Percentiles rank a stretch among this genome's conserved stretches.
Evolutionary conservation across 2,113 vertebrate genomes (phyloP).

Genomic region (Puma concolor): DNA sequence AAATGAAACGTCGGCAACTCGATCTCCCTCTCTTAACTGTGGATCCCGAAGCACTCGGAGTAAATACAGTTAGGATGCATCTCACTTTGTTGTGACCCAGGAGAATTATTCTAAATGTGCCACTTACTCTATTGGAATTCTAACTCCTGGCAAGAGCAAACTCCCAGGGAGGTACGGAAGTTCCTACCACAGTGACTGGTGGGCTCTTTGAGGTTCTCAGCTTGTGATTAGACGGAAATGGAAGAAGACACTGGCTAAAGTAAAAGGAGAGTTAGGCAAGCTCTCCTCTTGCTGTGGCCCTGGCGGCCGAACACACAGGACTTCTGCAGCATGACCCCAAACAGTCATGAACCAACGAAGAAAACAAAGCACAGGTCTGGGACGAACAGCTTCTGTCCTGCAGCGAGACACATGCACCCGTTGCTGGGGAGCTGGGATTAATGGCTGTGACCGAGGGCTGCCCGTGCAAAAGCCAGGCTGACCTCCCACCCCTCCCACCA

Average conservation of each 20-base stretch:
- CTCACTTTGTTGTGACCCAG: background rate
- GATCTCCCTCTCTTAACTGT: background rate
- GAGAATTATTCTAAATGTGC: background rate
- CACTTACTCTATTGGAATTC: background rate
- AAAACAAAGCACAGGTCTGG: background rate
- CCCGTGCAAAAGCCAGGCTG: background rate
- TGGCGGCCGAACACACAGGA: too few species aligned
- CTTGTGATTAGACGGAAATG: background rate
- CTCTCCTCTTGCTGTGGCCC: background rate
- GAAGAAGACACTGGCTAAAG: background rate
- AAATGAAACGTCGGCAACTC: background rate
- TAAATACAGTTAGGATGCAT: background rate
- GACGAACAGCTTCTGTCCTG: background rate
- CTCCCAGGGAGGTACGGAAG: background rate
- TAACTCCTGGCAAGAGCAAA: background rate
- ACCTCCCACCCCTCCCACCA: background rate
- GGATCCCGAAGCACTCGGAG: background rate
- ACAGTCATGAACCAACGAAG: rapidly evolving
- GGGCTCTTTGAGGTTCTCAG: background rate
- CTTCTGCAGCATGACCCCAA: background rate
- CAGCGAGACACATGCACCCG: background rate
- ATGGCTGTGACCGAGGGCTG: rapidly evolving
- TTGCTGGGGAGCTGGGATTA: rapidly evolving
- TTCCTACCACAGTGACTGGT: background rate
- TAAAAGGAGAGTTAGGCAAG: background rate